Base-by-base conservation (phyloP, 2,888 invertebrate genomes). In the Mimachlamys varia region DNA sequence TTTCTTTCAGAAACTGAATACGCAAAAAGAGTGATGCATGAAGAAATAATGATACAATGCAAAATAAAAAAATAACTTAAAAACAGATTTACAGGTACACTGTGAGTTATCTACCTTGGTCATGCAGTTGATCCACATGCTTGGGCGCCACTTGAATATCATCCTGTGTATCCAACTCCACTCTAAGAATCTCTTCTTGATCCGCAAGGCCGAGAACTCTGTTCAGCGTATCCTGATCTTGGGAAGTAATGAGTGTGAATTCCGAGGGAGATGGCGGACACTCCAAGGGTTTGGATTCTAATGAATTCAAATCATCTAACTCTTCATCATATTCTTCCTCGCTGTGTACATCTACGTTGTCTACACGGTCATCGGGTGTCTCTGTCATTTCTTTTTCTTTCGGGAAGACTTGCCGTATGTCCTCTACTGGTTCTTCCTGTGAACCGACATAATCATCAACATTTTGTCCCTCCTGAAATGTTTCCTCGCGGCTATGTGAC, bases 201-300 rank as follows among this genome's bases (percentile, higher is more conserved):
- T 76, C 76, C 12, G 27, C 76, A 49, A 92, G 58, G 22, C 92
- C 94, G 33, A 96, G 92, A 17, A 93, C 93, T 90, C 94, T 92
- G 38, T 94, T 93, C 62, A 96, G 92, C 89, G 94, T 94, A 55
- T 95, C 95, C 92, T 95, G 95, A 89, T 96, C 95, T 90, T 95
- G 95, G 50, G 95, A 95, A 7, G 94, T 93, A 87, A 96, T 94
- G 53, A 96, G 93, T 10, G 96, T 96, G 90, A 95, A 96, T 62
- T 96, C 95, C 88, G 96, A 96, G 37, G 96, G 96, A 7, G 96
- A 96, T 76, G 96, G 96, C 27, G 96, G 96, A 37, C 96, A 89
- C n/a, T 95, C 96, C 92, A 92, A 55, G 88, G 27, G 90, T 90
- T 89, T 93, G 92, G 58, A 90, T 58, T 76, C 91, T 92, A 76